Evolutionary conservation across 53 echinoderm and acorn worm species (phyloP), one percentile per base, ranked within the genome.

Genomic region (Apostichopus leukothele): DNA sequence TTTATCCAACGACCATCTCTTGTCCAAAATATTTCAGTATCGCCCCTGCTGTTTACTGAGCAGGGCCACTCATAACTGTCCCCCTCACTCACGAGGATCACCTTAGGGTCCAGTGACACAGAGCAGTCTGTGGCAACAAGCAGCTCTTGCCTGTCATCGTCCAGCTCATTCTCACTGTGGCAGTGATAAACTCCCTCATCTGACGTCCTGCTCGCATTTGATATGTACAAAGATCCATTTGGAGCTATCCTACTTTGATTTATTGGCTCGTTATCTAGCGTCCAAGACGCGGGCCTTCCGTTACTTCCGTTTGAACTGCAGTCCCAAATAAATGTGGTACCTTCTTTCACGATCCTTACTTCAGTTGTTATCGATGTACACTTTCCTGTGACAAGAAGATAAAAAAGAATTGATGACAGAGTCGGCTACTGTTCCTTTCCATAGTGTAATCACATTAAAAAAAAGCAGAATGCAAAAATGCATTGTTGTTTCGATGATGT

Each of bases 151-250:
- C 21, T 54, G 20, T 81, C 12, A 18, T 4, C 55, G 23, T 57
- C 14, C 3, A 4, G 0, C 55, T 23, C 14, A 71, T 71, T 18
- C 21, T 52, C 21, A 5, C 20, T 18, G 11, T 57, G n/a, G 59
- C 81, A 81, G 23, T 57, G 23, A 23, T 81, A 81, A 14, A 21
- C 55, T 59, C 81, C 81, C 22, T 81, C 81, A 20, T 81, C 19
- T 55, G 55, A n/a, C 1, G 54, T 59, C 55, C 22, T 81, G 54
- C 13, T 59, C 54, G 55, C 81, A 81, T 59, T 81, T 22, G 59
- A 21, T 55, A 81, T 25, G 23, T 55, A 81, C 22, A 81, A 8
- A 4, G 81, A 81, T 54, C 81, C 81, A 54, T 81, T 81, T 21
- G 81, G 13, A 23, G 55, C 55, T 20, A 81, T 81, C 81, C 54